Evolutionary conservation across 2,797 vertebrate genomes (phyloP), one percentile per base, ranked within the genome.

Genomic region (Cyclura pinguis): DNA sequence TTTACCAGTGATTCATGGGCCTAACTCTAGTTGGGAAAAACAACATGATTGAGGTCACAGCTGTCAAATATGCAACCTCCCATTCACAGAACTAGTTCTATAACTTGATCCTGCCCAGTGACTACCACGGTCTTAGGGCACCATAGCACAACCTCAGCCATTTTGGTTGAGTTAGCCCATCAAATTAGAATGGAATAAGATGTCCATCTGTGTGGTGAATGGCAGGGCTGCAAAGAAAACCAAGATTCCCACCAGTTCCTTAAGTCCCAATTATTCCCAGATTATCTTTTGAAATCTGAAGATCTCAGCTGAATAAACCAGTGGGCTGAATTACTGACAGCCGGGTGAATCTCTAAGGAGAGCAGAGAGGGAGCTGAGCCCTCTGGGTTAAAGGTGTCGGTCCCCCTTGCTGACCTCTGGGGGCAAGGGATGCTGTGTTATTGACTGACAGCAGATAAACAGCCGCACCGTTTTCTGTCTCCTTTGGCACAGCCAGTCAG

Each of bases 211-310:
- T 94, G 97, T 95, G 95, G 91, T 97, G 97, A 97, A 96, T 96
- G 96, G 96, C 96, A 95, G 97, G 94, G 93, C 97, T 93, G 96
- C 97, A 95, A 96, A 97, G 97, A 96, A 91, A 96, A 62, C 50
- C 96, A 97, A 97, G 97, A 98, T 98, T 98, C 98, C 97, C 98
- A 97, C 95, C 95, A 97, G 98, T 98, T 98, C 97, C 96, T 97
- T 96, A 97, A 98, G 93, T 97, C 98, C 98, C 98, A 98, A 98
- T 99, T 98, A 98, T 98, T 98, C 98, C 98, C 97, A 98, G 98
- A 98, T 99, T 98, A 99, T 98, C 98, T 98, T 98, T 98, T 98
- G 98, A 98, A 98, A 97, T 97, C 94, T 94, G 97, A 97, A 97
- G 98, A 98, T 97, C 98, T 97, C 96, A 96, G 97, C 96, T 98